Base-by-base conservation (phyloP, 2,888 invertebrate genomes). In the Cheilosia impressa region DNA sequence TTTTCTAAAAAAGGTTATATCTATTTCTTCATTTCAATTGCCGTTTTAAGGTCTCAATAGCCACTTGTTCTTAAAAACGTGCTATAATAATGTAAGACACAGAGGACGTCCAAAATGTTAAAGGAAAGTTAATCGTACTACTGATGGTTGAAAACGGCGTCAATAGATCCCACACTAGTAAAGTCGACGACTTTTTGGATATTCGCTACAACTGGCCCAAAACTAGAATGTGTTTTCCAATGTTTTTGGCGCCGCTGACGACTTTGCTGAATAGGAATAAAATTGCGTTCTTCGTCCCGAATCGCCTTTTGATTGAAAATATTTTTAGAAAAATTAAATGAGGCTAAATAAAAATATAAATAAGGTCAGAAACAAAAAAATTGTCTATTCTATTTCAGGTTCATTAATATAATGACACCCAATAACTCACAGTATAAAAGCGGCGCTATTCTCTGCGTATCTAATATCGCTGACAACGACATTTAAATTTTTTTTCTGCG, bases 401-500 rank as follows among this genome's bases (percentile, higher is more conserved):
- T 52, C 52, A 24, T 24, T 13, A 22, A 52, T 24, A 13, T 13
- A 13, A 15, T 13, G 10, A 13, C 50, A 22, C 22, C 24, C 15
- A 52, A 52, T 5, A 27, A 52, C 52, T 24, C 22, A 22, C 13
- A 9, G 5, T 4, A 22, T 4, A 10, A 50, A 50, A 22, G 22
- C 22, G 52, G 52, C 52, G 15, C 52, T 52, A 27, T 5, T 24
- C 24, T 47, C 15, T 24, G 7, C 17, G 6, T 24, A 15, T 52
- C 24, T 22, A 52, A 52, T 50, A 24, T 13, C 52, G 52, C 52
- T 52, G 43, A 60, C 43, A 45, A 43, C 45, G 19, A 31, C 31
- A 31, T 34, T 47, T 47, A 31, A 47, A 15, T 27, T 31, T 63
- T 27, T 27, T 31, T 63, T 60, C 71, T 71, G 41, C 71, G 62